These are phyloP conservation scores for Sipha maydis DNA, from an alignment of 2,888 invertebrate species.

Conservation along the genomic window DNA sequence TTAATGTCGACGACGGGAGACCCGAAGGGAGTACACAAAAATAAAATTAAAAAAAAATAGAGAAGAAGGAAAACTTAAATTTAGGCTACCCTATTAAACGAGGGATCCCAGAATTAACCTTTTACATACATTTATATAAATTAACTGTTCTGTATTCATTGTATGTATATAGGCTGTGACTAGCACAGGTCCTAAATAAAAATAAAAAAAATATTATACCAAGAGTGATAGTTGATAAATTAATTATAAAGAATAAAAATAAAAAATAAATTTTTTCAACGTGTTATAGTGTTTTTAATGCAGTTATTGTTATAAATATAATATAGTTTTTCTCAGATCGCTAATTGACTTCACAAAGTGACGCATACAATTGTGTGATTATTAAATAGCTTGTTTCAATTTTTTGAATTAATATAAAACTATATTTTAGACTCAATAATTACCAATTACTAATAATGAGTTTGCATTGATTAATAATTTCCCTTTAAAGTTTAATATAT, in stretches of 20 bases:
- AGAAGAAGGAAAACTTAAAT: constrained; percentile 61
- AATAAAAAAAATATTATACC: neutral
- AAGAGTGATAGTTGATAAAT: neutral
- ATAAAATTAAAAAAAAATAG: constrained; percentile 61
- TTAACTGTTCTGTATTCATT: constrained; percentile 17
- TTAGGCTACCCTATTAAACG: constrained; percentile 62
- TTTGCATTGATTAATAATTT: too few species aligned
- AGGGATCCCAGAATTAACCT: constrained; percentile 55
- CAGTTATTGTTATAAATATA: too few species aligned
- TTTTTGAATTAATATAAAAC: too few species aligned
- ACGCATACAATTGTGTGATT: too few species aligned
- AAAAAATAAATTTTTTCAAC: too few species aligned
- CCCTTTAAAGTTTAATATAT: too few species aligned
- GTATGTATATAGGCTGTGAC: neutral
- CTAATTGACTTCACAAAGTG: too few species aligned
- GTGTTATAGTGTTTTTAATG: too few species aligned
- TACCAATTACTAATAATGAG: too few species aligned
- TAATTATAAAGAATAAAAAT: neutral
- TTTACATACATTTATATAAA: neutral
- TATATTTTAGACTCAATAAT: too few species aligned
- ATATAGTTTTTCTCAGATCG: too few species aligned
- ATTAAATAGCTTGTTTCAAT: too few species aligned
- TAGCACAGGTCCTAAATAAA: constrained; percentile 18
- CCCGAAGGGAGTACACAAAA: constrained; percentile 60
- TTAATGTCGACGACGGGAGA: constrained; percentile 60